Conservation (phyloP, 2,888 invertebrate genomes). For the Eupithecia abbreviata region DNA sequence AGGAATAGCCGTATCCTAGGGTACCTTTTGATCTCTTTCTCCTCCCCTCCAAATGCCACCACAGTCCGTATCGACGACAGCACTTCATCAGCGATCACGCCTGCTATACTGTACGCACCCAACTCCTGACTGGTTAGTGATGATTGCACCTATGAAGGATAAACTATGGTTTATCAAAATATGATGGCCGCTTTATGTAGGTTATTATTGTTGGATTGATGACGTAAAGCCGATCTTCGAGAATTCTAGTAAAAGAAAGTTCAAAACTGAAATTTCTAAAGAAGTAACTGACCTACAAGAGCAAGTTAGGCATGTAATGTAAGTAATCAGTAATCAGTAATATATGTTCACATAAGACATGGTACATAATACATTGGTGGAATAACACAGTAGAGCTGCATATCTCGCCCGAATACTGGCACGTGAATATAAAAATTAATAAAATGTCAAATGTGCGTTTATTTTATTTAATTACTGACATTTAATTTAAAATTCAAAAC, state of each 20-base stretch:
- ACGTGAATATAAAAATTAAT: too few species aligned
- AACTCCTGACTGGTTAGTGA: slow-evolving; percentile 86
- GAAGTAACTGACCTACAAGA: not conserved
- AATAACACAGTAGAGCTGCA: too few species aligned
- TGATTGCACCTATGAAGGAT: slow-evolving; percentile 82
- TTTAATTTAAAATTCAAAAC: too few species aligned
- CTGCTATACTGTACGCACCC: slow-evolving; percentile 90
- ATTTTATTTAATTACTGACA: too few species aligned
- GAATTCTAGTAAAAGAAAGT: too few species aligned
- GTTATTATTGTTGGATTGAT: not conserved
- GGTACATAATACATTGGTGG: too few species aligned
- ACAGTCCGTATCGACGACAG: slow-evolving; percentile 89
- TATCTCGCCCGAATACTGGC: too few species aligned
- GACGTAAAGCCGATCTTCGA: not conserved
- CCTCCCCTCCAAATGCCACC: slow-evolving; percentile 90
- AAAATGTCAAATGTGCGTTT: too few species aligned
- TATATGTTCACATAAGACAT: too few species aligned
- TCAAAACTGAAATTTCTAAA: too few species aligned
- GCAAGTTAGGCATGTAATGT: not conserved
- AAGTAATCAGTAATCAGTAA: too few species aligned
- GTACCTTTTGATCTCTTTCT: slow-evolving; percentile 85
- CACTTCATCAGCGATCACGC: slow-evolving; percentile 90
- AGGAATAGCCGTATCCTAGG: not conserved
- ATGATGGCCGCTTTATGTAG: not conserved
- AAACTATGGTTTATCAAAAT: not conserved